Conservation (phyloP, 2,888 invertebrate genomes). For the Campoplex nolae region DNA sequence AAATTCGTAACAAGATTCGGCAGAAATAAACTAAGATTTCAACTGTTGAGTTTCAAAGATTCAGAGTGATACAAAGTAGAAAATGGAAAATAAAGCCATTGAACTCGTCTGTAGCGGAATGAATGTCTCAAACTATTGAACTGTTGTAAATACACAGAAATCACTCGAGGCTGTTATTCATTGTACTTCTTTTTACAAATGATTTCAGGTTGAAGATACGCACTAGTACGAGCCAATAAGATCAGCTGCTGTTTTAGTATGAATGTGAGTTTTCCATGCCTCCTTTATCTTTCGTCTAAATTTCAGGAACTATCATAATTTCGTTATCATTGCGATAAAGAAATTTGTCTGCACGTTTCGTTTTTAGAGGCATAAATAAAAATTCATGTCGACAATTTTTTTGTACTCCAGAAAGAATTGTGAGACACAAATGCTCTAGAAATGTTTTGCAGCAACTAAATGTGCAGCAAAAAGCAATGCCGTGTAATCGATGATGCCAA, state of each 20-base stretch:
- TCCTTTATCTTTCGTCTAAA: neutral
- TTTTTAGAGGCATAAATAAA: too few relatives aligned
- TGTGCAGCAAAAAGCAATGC: too few relatives aligned
- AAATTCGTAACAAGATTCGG: neutral
- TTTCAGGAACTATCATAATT: neutral
- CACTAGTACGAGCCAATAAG: constrained; percentile 68
- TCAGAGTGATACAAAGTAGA: neutral
- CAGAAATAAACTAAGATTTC: neutral
- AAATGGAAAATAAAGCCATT: neutral
- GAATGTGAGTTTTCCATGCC: constrained; percentile 76
- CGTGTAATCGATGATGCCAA: too few relatives aligned
- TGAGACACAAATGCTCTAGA: too few relatives aligned
- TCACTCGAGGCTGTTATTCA: neutral
- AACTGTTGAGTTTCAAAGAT: neutral
- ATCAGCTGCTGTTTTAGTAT: constrained; percentile 74
- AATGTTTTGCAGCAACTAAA: too few relatives aligned
- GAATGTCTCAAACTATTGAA: too few relatives aligned
- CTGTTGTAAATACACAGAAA: neutral
- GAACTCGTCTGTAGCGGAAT: too few relatives aligned
- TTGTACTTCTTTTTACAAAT: neutral
- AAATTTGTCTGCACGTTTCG: neutral
- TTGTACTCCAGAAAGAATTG: too few relatives aligned
- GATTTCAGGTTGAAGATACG: constrained; percentile 73
- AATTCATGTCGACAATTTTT: too few relatives aligned
- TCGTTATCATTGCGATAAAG: neutral